A percentile compares a stretch with the other conserved stretches of the same genome.
These are phyloP conservation scores for Aurelia aurita complex sp. Pacific DNA, from an alignment of 30 jellyfish, hydroid and myxozoan genomes.

Conservation along the genomic window DNA sequence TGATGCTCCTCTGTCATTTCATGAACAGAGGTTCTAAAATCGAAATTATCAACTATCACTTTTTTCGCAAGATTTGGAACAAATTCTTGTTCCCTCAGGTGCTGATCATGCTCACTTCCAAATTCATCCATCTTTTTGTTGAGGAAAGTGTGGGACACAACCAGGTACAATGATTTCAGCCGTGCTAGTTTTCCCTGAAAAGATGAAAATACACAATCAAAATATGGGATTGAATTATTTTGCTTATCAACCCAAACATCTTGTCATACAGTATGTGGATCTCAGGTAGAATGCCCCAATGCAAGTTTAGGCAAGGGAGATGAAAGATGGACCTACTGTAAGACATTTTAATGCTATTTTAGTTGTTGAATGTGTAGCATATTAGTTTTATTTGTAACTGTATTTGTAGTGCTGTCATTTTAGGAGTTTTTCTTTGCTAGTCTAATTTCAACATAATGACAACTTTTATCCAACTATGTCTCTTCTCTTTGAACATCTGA, in stretches of 20 bases:
- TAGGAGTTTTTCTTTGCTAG: too few species aligned
- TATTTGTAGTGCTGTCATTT: too few species aligned
- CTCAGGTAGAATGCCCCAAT: too few species aligned
- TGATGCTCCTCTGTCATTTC: conserved; percentile 4
- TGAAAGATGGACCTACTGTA: too few species aligned
- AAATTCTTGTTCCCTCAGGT: conserved; percentile 4
- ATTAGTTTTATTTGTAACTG: too few species aligned
- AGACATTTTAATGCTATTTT: too few species aligned
- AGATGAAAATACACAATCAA: neutral
- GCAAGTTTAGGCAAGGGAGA: too few species aligned
- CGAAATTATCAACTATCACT: neutral
- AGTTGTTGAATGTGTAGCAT: too few species aligned
- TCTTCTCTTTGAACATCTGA: too few species aligned
- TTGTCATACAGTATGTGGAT: too few species aligned
- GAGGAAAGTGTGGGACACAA: conserved; percentile 4
- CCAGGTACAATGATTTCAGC: neutral
- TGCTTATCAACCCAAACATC: neutral
- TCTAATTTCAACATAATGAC: too few species aligned
- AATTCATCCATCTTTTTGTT: conserved; percentile 2
- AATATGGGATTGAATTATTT: neutral
- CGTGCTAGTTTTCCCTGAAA: conserved; percentile 2
- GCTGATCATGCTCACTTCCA: neutral
- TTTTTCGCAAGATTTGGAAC: neutral
- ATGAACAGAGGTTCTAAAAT: neutral
- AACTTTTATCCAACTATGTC: too few species aligned